These are phyloP conservation scores for Episyrphus balteatus DNA, from an alignment of 1,140 invertebrate genomes.

Conservation along the genomic window DNA sequence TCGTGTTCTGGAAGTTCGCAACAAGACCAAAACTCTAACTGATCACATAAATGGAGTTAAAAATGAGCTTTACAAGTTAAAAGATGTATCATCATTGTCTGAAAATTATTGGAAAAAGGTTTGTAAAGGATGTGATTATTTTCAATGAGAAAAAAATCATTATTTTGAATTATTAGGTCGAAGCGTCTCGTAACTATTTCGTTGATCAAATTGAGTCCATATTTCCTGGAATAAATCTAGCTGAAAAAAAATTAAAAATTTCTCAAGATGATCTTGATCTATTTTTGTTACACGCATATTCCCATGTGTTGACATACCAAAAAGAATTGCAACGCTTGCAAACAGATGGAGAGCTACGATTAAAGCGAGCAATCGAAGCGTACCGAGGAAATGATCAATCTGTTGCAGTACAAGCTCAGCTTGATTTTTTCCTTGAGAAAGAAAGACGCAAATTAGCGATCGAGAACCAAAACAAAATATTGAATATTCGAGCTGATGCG, in stretches of 20 bases:
- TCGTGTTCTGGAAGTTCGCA: constrained; percentile 33
- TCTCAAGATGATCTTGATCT: constrained; percentile 54
- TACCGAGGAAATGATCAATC: constrained; percentile 36
- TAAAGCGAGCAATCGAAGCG: constrained; percentile 50
- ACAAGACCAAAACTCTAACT: constrained; percentile 51
- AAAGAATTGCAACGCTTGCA: constrained; percentile 58
- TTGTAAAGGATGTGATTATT: constrained; percentile 6
- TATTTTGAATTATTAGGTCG: constrained; percentile 33
- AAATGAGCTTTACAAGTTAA: constrained; percentile 44
- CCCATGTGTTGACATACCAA: constrained; percentile 53
- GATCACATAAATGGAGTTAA: constrained; percentile 48
- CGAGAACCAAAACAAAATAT: constrained; percentile 45
- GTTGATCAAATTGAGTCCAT: constrained; percentile 59
- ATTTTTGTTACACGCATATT: constrained; percentile 53
- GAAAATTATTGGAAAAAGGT: constrained; percentile 60
- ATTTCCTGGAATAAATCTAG: constrained; percentile 56
- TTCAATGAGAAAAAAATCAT: constrained; percentile 1
- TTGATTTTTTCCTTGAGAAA: constrained; percentile 43
- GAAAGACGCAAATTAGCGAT: constrained; percentile 42
- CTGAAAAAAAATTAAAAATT: constrained; percentile 51
- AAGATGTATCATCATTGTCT: constrained; percentile 44
- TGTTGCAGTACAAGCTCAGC: constrained; percentile 38
- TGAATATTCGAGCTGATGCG: constrained; percentile 47
- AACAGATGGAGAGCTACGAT: constrained; percentile 48
- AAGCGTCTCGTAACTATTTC: constrained; percentile 55